Evolutionary conservation across 1,140 invertebrate genomes (phyloP).

Genomic region (Diorhabda elongata): DNA sequence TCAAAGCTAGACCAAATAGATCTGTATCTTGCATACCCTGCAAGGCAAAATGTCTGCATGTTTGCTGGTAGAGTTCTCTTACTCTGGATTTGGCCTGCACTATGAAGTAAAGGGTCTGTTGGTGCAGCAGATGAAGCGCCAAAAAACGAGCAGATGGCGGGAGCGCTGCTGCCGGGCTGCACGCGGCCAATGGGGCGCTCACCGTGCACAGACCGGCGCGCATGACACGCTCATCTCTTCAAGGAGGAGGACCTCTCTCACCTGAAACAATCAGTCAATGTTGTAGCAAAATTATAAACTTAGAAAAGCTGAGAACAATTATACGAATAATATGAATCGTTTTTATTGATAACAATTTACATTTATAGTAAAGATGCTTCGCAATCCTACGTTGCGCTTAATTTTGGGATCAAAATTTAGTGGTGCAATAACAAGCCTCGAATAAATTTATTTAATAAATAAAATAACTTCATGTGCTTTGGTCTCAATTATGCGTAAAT

Average conservation of each 20-base stretch:
- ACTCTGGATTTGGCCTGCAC: constrained; percentile 78
- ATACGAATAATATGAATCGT: too few species aligned
- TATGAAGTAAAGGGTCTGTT: constrained; percentile 60
- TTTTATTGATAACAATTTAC: background rate
- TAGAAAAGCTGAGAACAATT: background rate
- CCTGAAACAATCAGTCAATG: constrained; percentile 20
- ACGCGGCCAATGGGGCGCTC: constrained; percentile 49
- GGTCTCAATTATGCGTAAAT: too few species aligned
- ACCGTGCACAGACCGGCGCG: constrained; percentile 49
- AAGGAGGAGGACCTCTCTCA: constrained; percentile 33
- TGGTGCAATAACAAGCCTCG: too few species aligned
- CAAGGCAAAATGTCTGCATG: constrained; percentile 70
- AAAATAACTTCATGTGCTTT: too few species aligned
- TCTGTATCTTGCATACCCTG: constrained; percentile 78
- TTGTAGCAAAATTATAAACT: background rate
- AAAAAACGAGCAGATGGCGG: constrained; percentile 58
- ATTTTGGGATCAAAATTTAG: too few species aligned
- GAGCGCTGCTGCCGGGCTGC: constrained; percentile 47
- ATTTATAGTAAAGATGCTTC: too few species aligned
- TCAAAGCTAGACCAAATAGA: constrained; percentile 76
- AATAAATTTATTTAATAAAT: too few species aligned
- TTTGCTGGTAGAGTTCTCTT: constrained; percentile 76
- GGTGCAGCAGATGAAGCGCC: constrained; percentile 53
- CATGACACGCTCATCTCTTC: constrained; percentile 48
- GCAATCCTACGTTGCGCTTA: too few species aligned